Evolutionary conservation across 2,888 invertebrate genomes (phyloP).

Genomic region (Colostygia pectinataria): DNA sequence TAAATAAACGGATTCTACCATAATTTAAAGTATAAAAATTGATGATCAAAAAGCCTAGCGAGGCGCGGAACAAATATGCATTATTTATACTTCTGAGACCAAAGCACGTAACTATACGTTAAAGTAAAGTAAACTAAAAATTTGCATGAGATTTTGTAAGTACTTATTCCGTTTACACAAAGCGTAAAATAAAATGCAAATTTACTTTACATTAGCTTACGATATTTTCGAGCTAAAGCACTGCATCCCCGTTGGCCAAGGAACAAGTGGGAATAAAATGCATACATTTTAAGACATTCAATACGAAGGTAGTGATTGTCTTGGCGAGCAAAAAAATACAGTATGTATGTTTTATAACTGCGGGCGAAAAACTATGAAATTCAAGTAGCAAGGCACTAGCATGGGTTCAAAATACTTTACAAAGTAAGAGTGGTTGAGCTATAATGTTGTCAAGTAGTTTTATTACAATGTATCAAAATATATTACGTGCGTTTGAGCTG

Average conservation of each 20-base stretch:
- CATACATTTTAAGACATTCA: neutral
- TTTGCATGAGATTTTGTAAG: too few relatives aligned
- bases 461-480: slow-evolving; percentile 6
- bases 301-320: slow-evolving; percentile 3
- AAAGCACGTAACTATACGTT: too few relatives aligned
- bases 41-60: slow-evolving; percentile 20
- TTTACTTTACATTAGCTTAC: too few relatives aligned
- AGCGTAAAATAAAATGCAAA: too few relatives aligned
- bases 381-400: slow-evolving; percentile 23
- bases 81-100: neutral
- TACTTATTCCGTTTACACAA: too few relatives aligned
- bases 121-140: too few relatives aligned
- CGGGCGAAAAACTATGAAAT: slow-evolving; percentile 24
- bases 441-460: slow-evolving; percentile 8
- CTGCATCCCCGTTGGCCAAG: slow-evolving; percentile 13
- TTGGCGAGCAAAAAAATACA: slow-evolving; percentile 19
- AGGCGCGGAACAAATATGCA: slow-evolving; percentile 13
- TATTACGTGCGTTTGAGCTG: slow-evolving; percentile 21
- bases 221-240: neutral
- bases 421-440: slow-evolving; percentile 8
- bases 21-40: slow-evolving; percentile 1
- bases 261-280: slow-evolving; percentile 10
- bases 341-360: slow-evolving; percentile 27
- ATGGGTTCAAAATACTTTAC: slow-evolving; percentile 19
- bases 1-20: neutral